Conservation (phyloP, 1,140 invertebrate genomes). For the Sipha flava region DNA sequence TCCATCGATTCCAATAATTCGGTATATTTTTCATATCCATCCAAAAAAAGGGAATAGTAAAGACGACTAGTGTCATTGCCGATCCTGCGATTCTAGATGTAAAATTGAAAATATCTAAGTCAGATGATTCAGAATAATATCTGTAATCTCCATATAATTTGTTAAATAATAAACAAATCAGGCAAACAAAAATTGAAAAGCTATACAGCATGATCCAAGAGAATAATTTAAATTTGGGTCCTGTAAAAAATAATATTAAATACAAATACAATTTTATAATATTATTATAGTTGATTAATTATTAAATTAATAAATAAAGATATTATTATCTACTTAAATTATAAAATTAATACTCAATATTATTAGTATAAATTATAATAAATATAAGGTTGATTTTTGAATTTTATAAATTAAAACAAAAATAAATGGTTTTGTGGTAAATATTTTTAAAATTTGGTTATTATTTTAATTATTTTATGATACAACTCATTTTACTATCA, state of each 20-base stretch:
- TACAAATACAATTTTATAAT: not conserved
- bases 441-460: too few relatives aligned
- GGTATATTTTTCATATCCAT: not conserved
- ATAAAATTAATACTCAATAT: too few relatives aligned
- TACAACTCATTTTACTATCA: too few relatives aligned
- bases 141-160: not conserved
- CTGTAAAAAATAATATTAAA: not conserved
- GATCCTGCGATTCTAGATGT: not conserved
- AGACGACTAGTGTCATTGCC: not conserved
- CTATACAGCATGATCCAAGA: not conserved
- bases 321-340: too few relatives aligned
- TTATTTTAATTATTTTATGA: too few relatives aligned
- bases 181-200: not conserved
- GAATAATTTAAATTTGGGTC: not conserved
- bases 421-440: too few relatives aligned
- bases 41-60: not conserved
- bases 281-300: too few relatives aligned
- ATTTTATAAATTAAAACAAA: too few relatives aligned
- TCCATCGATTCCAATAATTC: not conserved
- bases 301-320: too few relatives aligned
- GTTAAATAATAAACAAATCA: not conserved
- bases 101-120: not conserved
- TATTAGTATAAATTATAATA: too few relatives aligned
- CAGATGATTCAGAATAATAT: not conserved
- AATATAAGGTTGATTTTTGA: too few relatives aligned